These are phyloP conservation scores for Drosophila santomea DNA, from an alignment of 1,140 invertebrate genomes.

Conservation along the genomic window DNA sequence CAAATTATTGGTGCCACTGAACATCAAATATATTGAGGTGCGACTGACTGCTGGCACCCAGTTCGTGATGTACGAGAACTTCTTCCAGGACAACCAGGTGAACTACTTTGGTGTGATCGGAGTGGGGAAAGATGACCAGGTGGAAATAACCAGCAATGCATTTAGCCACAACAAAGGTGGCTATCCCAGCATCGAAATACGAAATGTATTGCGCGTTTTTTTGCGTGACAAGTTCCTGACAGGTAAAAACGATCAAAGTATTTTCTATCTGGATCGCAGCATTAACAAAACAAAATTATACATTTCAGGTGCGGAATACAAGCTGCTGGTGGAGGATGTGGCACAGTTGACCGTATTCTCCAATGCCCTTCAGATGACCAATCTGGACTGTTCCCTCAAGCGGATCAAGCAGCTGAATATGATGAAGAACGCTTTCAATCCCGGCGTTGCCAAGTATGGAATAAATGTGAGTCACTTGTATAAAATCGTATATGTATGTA, in stretches of 20 bases:
- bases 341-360: conserved; percentile 41
- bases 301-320: conserved; percentile 50
- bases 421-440: conserved; percentile 60
- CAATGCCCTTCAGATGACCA: conserved; percentile 65
- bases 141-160: conserved; percentile 61
- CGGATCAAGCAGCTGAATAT: conserved; percentile 51
- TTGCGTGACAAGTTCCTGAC: conserved; percentile 51
- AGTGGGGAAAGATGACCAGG: conserved; percentile 42
- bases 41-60: conserved; percentile 35
- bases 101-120: conserved; percentile 69
- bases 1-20: conserved; percentile 30
- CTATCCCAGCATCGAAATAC: conserved; percentile 72
- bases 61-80: conserved; percentile 48
- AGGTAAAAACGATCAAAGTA: conserved; percentile 37
- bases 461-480: conserved; percentile 57
- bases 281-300: too few relatives aligned
- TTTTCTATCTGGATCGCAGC: background rate
- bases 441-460: conserved; percentile 35
- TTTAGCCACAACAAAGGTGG: conserved; percentile 68
- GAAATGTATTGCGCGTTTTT: conserved; percentile 43
- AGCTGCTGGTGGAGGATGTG: conserved; percentile 60
- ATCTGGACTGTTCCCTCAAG: conserved; percentile 56
- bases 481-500: too few relatives aligned
- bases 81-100: conserved; percentile 65
- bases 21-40: conserved; percentile 48